Evolutionary conservation across 2,113 vertebrate species (phyloP).

Genomic region (Anoura caudifer): DNA sequence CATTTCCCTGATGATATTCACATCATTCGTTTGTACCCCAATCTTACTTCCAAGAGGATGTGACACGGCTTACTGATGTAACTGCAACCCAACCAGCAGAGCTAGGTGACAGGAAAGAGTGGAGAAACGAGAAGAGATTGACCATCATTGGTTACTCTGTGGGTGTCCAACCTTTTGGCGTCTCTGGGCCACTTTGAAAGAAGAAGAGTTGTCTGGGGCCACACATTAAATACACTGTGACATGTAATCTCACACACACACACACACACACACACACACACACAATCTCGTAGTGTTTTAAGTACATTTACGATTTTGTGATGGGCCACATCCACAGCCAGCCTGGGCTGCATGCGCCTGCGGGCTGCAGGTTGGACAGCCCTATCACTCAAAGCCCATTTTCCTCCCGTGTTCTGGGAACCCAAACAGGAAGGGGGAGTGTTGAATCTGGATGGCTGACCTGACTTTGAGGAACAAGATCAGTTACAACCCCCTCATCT

Average conservation of each 20-base stretch:
- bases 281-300: no score
- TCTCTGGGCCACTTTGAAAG: no score
- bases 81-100: not conserved
- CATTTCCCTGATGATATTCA: not conserved
- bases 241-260: no score
- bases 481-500: not conserved
- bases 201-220: no score
- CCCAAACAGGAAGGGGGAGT: not conserved
- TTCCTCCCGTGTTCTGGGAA: not conserved
- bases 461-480: not conserved
- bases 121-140: not conserved
- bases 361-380: no score
- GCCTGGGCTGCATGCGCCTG: no score
- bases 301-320: no score
- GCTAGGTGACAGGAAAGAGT: no score
- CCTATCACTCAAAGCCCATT: not conserved
- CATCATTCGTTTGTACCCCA: not conserved
- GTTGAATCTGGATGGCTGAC: not conserved
- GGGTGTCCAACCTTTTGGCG: no score
- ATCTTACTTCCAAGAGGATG: not conserved
- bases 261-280: no score
- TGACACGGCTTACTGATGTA: not conserved
- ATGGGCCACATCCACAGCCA: no score
- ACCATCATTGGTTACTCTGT: rapidly evolving
- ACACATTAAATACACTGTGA: no score